phyloP scores from a whole-genome alignment of 2,113 vertebrate species.

The Dromas ardeola region DNA sequence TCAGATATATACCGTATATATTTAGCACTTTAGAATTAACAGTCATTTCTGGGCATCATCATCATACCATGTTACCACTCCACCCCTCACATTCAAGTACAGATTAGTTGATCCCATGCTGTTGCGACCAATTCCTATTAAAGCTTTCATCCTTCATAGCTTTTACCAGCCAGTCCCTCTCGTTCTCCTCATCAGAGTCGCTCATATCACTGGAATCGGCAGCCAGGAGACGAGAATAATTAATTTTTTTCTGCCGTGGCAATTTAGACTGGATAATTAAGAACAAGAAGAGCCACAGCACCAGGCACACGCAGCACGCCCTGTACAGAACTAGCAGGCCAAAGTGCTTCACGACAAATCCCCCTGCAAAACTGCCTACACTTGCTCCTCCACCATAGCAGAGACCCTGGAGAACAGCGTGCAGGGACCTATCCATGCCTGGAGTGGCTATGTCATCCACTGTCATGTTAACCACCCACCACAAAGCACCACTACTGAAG shows the following conservation, averaged over 20 bases:
- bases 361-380: slow-evolving; percentile 82
- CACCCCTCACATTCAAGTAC: background rate
- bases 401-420: slow-evolving; percentile 69
- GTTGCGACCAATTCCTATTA: slow-evolving; percentile 2
- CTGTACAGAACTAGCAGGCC: slow-evolving; percentile 75
- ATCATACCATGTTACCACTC: background rate
- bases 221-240: slow-evolving; percentile 86
- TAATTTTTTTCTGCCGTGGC: slow-evolving; percentile 82
- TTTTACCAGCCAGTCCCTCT: slow-evolving; percentile 88
- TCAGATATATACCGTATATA: background rate
- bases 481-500: slow-evolving; percentile 78
- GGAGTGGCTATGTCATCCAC: slow-evolving; percentile 78
- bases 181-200: slow-evolving; percentile 83
- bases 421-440: slow-evolving; percentile 77
- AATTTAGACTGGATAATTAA: slow-evolving; percentile 76
- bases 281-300: slow-evolving; percentile 78
- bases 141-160: slow-evolving; percentile 80
- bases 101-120: background rate
- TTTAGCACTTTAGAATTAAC: background rate
- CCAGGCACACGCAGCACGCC: slow-evolving; percentile 57
- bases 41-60: background rate
- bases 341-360: slow-evolving; percentile 73
- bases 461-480: slow-evolving; percentile 78
- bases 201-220: slow-evolving; percentile 82
- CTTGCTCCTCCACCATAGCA: slow-evolving; percentile 72